A percentile compares a stretch with the other conserved stretches of the same genome.
phyloP scores from a whole-genome alignment of 2,797 vertebrate genomes.

The Darevskia mixta region DNA sequence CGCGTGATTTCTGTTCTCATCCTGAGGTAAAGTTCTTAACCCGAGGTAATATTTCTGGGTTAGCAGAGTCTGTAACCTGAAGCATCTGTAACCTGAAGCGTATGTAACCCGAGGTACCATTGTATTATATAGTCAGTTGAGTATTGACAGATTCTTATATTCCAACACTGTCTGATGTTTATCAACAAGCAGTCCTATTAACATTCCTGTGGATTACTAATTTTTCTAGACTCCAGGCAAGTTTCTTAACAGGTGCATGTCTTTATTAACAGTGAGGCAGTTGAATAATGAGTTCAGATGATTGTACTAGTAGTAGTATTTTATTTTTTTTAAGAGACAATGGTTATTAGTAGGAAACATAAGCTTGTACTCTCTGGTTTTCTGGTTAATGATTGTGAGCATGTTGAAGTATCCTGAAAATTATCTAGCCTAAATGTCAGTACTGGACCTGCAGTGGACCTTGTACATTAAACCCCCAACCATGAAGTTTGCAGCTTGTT shows the following conservation, averaged over 20 bases:
- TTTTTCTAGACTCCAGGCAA: too few relatives aligned
- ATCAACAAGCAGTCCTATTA: too few relatives aligned
- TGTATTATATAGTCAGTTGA: not conserved
- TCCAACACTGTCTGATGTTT: too few relatives aligned
- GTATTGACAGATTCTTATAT: not conserved
- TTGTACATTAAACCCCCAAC: not conserved
- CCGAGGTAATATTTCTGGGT: too few relatives aligned
- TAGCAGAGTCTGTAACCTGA: too few relatives aligned
- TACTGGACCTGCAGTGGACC: not conserved
- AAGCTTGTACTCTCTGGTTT: not conserved
- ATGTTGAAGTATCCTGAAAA: not conserved
- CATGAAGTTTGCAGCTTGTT: not conserved
- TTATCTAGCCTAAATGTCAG: not conserved
- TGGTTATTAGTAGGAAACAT: not conserved
- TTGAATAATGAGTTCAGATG: not conserved
- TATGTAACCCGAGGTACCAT: too few relatives aligned
- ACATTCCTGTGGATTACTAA: too few relatives aligned
- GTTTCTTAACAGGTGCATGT: not conserved
- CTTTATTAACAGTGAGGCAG: not conserved
- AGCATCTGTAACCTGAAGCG: too few relatives aligned
- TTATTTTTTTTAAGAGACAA: not conserved
- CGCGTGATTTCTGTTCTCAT: too few relatives aligned
- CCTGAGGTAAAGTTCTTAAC: too few relatives aligned
- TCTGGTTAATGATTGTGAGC: not conserved
- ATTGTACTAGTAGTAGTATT: not conserved